These are phyloP conservation scores for Tolmerus cingulatus DNA, from an alignment of 2,888 invertebrate species.

Conservation along the genomic window DNA sequence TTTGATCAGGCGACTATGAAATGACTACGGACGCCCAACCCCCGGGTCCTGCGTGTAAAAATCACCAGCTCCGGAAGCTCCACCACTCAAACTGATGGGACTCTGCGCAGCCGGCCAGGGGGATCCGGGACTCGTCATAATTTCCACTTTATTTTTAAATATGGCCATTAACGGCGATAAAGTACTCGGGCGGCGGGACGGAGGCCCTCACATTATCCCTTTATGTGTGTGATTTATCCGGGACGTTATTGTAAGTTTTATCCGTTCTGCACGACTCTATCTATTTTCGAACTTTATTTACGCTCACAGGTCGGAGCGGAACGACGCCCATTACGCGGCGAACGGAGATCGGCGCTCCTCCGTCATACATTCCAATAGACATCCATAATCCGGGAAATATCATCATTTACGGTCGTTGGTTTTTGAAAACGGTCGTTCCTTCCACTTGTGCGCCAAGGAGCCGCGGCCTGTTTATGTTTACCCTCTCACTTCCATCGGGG, in stretches of 20 bases:
- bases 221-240: conserved; percentile 39
- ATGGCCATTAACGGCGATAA: conserved; percentile 41
- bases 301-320: neutral
- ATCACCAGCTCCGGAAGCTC: conserved; percentile 16
- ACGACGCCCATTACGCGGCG: conserved; percentile 30
- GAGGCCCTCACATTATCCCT: conserved; percentile 16
- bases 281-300: conserved; percentile 42
- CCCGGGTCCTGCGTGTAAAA: conserved; percentile 14
- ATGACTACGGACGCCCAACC: neutral
- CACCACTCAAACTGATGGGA: neutral
- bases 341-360: conserved; percentile 18
- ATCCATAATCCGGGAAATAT: conserved; percentile 42
- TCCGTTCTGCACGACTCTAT: conserved; percentile 32
- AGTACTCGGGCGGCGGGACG: neutral
- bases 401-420: conserved; percentile 45
- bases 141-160: conserved; percentile 47
- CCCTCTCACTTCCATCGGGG: neutral
- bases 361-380: conserved; percentile 39
- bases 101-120: neutral
- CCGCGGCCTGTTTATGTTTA: conserved; percentile 1
- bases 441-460: conserved; percentile 5
- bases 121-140: conserved; percentile 38
- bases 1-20: conserved; percentile 43
- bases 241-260: conserved; percentile 38
- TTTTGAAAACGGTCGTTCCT: conserved; percentile 40